A percentile compares a stretch with the other conserved stretches of the same genome.
Conservation (phyloP, 1,140 invertebrate species). For the Drosophila lacertosa region DNA sequence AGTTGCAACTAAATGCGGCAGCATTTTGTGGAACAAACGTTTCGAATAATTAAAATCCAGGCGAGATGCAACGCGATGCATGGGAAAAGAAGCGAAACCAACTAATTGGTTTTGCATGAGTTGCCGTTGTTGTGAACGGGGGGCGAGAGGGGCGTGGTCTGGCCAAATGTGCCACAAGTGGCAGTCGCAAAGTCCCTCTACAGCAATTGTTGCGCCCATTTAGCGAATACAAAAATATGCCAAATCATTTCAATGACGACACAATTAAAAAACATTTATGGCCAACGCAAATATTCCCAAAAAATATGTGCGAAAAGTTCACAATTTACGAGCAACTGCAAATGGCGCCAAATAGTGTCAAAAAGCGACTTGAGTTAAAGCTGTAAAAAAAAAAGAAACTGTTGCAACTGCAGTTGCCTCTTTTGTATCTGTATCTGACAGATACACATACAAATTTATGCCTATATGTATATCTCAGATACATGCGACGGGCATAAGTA, state of each 20-base stretch:
- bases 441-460: constrained; percentile 11
- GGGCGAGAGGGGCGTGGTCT: constrained; percentile 3
- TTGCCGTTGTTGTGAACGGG: not conserved
- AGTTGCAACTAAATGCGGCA: constrained; percentile 29
- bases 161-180: constrained; percentile 59
- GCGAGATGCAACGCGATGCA: constrained; percentile 42
- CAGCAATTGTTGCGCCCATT: constrained; percentile 17
- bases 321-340: constrained; percentile 24
- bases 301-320: not conserved
- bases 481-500: constrained; percentile 35
- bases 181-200: constrained; percentile 34
- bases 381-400: too few species aligned
- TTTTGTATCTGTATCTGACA: constrained; percentile 39
- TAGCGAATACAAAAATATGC: constrained; percentile 3
- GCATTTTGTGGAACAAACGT: constrained; percentile 38
- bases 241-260: constrained; percentile 4
- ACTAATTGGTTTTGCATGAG: constrained; percentile 80
- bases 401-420: constrained; percentile 27
- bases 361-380: constrained; percentile 17
- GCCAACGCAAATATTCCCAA: not conserved
- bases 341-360: constrained; percentile 43
- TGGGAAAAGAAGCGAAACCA: constrained; percentile 73
- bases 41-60: constrained; percentile 42
- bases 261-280: too few species aligned
- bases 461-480: constrained; percentile 10